These are phyloP conservation scores for Melieria omissa DNA, from an alignment of 2,888 invertebrate genomes.

Conservation along the genomic window DNA sequence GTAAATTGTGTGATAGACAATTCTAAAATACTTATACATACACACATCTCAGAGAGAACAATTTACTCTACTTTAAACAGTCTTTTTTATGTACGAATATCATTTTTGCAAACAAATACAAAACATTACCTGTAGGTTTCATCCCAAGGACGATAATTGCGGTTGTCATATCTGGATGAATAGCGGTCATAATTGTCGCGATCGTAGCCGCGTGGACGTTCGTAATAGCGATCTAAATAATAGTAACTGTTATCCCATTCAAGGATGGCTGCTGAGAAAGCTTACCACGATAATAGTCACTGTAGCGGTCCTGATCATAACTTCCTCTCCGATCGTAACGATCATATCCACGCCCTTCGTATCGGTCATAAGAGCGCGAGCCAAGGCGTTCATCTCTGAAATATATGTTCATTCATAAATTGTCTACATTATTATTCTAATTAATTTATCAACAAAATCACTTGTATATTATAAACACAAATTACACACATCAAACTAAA, in stretches of 20 bases:
- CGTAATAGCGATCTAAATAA: constrained; percentile 59
- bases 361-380: constrained; percentile 56
- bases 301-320: constrained; percentile 51
- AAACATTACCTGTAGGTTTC: constrained; percentile 66
- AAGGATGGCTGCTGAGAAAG: constrained; percentile 35
- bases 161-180: constrained; percentile 63
- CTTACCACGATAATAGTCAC: constrained; percentile 47
- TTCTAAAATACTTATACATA: constrained; percentile 2
- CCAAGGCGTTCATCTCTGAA: constrained; percentile 57
- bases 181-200: constrained; percentile 62
- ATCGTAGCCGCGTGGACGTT: constrained; percentile 59
- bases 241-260: background rate
- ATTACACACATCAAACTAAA: too few relatives aligned
- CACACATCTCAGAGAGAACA: constrained; percentile 19
- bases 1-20: background rate
- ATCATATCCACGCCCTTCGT: constrained; percentile 49
- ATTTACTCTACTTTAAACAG: background rate
- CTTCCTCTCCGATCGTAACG: constrained; percentile 51
- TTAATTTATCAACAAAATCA: too few relatives aligned
- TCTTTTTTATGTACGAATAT: background rate
- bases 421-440: background rate
- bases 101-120: constrained; percentile 18
- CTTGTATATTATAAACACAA: too few relatives aligned
- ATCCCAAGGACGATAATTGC: constrained; percentile 66
- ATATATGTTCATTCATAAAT: background rate